These are phyloP conservation scores for Gryon sp. DNA, from an alignment of 1,140 invertebrate species.

Conservation along the genomic window DNA sequence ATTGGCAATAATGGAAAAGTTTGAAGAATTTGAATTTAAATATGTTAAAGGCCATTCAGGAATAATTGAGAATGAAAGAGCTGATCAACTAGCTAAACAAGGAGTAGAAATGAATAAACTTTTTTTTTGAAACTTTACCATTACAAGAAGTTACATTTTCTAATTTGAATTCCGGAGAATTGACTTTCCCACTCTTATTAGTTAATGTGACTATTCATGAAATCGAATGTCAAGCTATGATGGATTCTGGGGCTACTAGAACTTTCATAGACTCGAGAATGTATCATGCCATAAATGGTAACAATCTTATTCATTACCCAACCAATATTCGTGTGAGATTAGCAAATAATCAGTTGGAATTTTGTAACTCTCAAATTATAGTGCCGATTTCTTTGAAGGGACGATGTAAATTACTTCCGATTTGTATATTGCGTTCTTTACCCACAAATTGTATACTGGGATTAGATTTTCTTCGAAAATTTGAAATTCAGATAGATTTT, in stretches of 20 bases:
- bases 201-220: too few species aligned
- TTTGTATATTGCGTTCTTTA: background rate
- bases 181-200: background rate
- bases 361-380: background rate
- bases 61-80: background rate
- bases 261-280: constrained; percentile 5
- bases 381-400: background rate
- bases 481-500: background rate
- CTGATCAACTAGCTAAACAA: background rate
- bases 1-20: background rate
- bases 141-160: background rate
- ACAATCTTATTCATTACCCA: too few species aligned
- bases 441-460: background rate
- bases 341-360: too few species aligned
- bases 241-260: constrained; percentile 2
- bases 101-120: background rate
- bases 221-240: background rate
- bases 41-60: constrained; percentile 1
- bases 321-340: too few species aligned
- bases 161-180: background rate
- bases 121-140: background rate
- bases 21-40: background rate
- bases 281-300: too few species aligned
- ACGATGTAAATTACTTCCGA: background rate
- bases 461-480: background rate